phyloP scores from a whole-genome alignment of 2,113 vertebrate species.

The Cnemophilus loriae region DNA sequence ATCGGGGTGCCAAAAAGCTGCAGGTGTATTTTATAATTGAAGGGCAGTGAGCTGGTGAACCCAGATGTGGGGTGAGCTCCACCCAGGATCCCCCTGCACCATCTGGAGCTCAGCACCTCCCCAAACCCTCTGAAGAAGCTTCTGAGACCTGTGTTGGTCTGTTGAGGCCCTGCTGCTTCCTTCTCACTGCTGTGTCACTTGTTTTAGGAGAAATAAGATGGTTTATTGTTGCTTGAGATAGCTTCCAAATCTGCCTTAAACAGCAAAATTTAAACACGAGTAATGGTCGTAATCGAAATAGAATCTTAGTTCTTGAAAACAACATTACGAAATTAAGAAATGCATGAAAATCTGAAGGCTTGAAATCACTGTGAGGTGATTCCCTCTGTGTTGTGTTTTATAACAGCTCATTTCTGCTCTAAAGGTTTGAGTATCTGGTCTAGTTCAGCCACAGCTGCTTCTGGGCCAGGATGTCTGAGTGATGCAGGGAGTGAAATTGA shows the following conservation, averaged over 20 bases:
- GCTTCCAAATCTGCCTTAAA: neutral
- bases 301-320: neutral
- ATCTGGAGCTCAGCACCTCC: neutral
- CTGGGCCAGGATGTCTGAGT: neutral
- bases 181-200: neutral
- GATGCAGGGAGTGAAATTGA: neutral
- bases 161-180: neutral
- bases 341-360: neutral
- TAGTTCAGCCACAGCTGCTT: neutral
- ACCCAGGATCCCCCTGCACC: neutral
- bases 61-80: neutral
- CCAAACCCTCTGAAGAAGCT: neutral
- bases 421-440: neutral
- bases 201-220: neutral
- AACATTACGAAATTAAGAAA: neutral
- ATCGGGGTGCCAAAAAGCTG: neutral
- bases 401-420: neutral
- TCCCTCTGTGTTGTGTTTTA: neutral
- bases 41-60: neutral
- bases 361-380: neutral
- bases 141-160: neutral
- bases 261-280: neutral
- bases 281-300: neutral
- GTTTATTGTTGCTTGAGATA: neutral
- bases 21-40: neutral